Percentiles rank a stretch among this genome's conserved stretches.
These are phyloP conservation scores for Dicycla oo DNA, from an alignment of 2,888 invertebrate genomes.

Conservation along the genomic window DNA sequence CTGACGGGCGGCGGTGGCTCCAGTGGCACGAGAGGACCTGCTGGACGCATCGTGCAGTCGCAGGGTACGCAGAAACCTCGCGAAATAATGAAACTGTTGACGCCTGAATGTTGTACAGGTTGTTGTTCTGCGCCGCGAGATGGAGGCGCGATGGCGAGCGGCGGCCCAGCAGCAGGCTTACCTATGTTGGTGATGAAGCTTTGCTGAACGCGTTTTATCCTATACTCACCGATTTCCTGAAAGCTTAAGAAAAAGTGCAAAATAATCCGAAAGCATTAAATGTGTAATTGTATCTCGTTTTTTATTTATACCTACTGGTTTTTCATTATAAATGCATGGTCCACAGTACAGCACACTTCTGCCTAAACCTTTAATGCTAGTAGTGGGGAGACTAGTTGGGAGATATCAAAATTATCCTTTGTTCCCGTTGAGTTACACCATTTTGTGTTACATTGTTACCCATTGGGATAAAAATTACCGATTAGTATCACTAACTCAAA, in stretches of 20 bases:
- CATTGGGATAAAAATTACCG: too few species aligned
- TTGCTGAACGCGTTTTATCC: constrained; percentile 70
- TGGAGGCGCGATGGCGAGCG: constrained; percentile 70
- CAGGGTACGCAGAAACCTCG: constrained; percentile 52
- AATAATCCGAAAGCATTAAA: constrained; percentile 63
- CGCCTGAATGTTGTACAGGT: constrained; percentile 82
- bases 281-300: constrained; percentile 58
- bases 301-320: constrained; percentile 3
- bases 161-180: constrained; percentile 75
- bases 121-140: constrained; percentile 78
- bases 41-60: constrained; percentile 32
- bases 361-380: not conserved
- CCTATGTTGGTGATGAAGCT: constrained; percentile 87
- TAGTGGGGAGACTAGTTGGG: too few species aligned
- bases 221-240: constrained; percentile 63
- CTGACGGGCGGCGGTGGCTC: constrained; percentile 65
- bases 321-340: not conserved
- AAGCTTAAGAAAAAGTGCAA: constrained; percentile 83
- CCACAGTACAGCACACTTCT: not conserved
- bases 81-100: constrained; percentile 76
- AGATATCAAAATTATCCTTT: too few species aligned
- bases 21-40: constrained; percentile 19
- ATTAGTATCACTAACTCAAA: too few species aligned
- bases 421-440: too few species aligned
- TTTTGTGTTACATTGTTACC: too few species aligned